Evolutionary conservation across 2,113 vertebrate species (phyloP), one percentile per base, ranked within the genome.

Genomic region (Choloepus hoffmanni): DNA sequence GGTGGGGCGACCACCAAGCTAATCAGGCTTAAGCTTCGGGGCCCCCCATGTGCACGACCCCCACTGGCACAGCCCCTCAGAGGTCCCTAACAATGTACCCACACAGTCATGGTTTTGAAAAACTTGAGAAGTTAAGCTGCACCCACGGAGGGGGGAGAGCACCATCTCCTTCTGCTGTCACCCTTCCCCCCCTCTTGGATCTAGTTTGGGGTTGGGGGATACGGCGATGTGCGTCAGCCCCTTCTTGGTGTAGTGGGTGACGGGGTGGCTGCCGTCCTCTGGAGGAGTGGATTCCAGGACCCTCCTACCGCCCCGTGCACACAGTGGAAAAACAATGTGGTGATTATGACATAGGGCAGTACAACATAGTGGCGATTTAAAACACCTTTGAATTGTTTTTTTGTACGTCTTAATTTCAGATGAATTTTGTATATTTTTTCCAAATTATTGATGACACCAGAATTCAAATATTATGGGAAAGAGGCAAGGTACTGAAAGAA

Each of bases 191-290:
- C 43, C 14, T 30, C 2, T 43, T 2, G 21, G 48, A 76, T 5
- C 40, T 40, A n/a, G 63, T 40, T 36, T 36, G 33, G 40, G 40
- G 40, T 6, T 30, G 30, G 5, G 50, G 63, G 63, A 8, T 1
- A 4, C 1, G 24, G 0, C 0, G 16, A 5, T 7, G 16, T 2
- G 23, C 16, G 1, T 60, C 36, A 0, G 84, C 58, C 16, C 13
- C 50, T 53, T 43, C 74, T 67, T 43, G 79, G 63, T 7, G 63
- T 13, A 14, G 30, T 21, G 19, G 15, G 36, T 21, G 19, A 65
- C 30, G 63, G 8, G 28, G 62, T 16, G 53, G 12, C 14, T 4
- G 53, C 13, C 14, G 12, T 14, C 53, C 53, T 55, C 14, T 16
- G 53, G 14, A 16, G 53, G 53, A 55, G 14, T 55, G 53, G 53